Conservation (phyloP, 1,140 invertebrate species). For the Sminthurinus signatus region DNA sequence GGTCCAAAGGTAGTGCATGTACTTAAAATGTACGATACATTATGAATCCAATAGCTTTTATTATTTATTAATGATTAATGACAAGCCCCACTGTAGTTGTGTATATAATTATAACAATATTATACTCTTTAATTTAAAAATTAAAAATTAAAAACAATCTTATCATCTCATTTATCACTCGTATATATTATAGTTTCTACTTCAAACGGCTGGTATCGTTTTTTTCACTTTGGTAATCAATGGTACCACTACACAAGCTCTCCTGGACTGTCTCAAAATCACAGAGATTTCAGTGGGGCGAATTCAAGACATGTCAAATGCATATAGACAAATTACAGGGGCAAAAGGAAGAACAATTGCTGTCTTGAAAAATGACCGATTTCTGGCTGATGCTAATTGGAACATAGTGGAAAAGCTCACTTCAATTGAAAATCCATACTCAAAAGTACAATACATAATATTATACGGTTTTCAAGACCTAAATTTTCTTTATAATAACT, state of each 20-base stretch:
- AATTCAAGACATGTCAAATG: conserved; percentile 47
- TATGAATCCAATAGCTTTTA: too few relatives aligned
- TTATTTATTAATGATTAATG: too few relatives aligned
- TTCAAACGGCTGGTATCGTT: conserved; percentile 49
- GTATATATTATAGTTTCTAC: conserved; percentile 44
- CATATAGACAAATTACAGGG: conserved; percentile 43
- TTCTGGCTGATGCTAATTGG: conserved; percentile 40
- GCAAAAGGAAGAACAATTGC: conserved; percentile 26
- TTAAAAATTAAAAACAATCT: not conserved
- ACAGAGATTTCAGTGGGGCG: conserved; percentile 46
- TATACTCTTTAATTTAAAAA: not conserved
- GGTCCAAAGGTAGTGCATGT: conserved; percentile 31
- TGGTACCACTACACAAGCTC: conserved; percentile 46
- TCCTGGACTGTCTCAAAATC: conserved; percentile 47
- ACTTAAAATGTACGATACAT: not conserved
- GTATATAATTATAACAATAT: not conserved
- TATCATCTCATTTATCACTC: not conserved
- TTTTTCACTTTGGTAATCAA: conserved; percentile 48
- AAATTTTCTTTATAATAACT: too few relatives aligned
- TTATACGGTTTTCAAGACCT: not conserved
- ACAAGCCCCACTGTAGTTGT: not conserved
- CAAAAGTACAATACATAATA: conserved; percentile 11
- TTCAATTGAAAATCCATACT: conserved; percentile 42
- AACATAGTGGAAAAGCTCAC: conserved; percentile 45
- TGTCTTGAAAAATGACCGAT: conserved; percentile 26